Percentiles rank a stretch among this genome's conserved stretches.
phyloP scores from a whole-genome alignment of 2,797 vertebrate genomes.

The Ctenopoma multispine region DNA sequence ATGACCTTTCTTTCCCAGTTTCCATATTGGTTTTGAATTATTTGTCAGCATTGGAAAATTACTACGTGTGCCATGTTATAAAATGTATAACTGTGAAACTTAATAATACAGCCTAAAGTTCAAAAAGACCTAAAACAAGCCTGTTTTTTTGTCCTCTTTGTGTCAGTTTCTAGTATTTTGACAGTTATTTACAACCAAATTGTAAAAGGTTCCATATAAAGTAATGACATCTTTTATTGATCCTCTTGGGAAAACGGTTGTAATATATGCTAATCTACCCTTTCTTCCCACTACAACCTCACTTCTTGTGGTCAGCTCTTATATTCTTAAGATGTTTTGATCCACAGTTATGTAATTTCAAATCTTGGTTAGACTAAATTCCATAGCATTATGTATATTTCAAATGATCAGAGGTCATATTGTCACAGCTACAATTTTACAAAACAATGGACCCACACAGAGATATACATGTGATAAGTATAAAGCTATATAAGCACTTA shows the following conservation, averaged over 20 bases:
- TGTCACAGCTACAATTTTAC: slow-evolving; percentile 8
- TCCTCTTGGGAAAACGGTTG: slow-evolving; percentile 23
- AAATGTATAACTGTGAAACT: slow-evolving; percentile 48
- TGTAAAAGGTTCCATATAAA: not conserved
- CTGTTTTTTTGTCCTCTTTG: not conserved
- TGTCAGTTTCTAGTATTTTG: slow-evolving; percentile 5
- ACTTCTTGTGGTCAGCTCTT: slow-evolving; percentile 31
- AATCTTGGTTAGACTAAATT: slow-evolving; percentile 50
- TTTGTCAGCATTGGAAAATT: slow-evolving; percentile 52
- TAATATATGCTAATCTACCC: slow-evolving; percentile 46
- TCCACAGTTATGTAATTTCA: slow-evolving; percentile 63
- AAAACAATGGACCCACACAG: not conserved
- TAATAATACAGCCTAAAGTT: slow-evolving; percentile 4
- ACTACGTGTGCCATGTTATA: no score
- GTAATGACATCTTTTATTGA: not conserved
- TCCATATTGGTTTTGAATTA: slow-evolving; percentile 62
- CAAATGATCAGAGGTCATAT: slow-evolving; percentile 31
- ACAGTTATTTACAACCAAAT: not conserved
- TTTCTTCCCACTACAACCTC: slow-evolving; percentile 47
- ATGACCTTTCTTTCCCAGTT: slow-evolving; percentile 53
- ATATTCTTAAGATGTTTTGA: slow-evolving; percentile 52
- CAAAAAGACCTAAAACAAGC: not conserved
- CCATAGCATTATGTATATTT: slow-evolving; percentile 44
- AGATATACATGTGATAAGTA: not conserved
- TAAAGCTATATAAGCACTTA: not conserved